Evolutionary conservation across 2,113 vertebrate genomes (phyloP).

Genomic region (Choloepus hoffmanni): DNA sequence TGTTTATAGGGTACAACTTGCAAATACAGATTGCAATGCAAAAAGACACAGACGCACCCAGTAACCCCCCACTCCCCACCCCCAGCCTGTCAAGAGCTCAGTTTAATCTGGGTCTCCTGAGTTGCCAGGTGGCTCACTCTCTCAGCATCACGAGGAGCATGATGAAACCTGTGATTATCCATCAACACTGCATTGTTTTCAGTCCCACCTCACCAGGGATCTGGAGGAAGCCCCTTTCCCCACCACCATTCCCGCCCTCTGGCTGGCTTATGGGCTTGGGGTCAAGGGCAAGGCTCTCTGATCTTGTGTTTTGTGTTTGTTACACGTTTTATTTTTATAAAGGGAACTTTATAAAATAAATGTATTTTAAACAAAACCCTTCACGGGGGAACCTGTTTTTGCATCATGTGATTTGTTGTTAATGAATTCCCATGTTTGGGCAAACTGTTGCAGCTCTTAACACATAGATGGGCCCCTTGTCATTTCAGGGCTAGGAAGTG

Average conservation of each 20-base stretch:
- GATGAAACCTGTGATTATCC: background rate
- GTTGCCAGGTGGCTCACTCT: background rate
- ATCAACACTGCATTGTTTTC: rapidly evolving
- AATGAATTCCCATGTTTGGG: background rate
- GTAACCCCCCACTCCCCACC: rapidly evolving
- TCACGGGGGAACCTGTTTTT: background rate
- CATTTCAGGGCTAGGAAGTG: background rate
- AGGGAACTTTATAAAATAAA: constrained; percentile 14
- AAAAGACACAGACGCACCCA: background rate
- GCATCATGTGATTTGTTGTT: background rate
- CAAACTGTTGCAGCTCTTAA: rapidly evolving
- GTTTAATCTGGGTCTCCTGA: background rate
- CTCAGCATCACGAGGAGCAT: background rate
- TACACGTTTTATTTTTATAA: background rate
- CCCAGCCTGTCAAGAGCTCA: background rate
- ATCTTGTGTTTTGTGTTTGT: background rate
- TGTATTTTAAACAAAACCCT: background rate
- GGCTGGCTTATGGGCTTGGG: rapidly evolving
- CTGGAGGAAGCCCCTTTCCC: background rate
- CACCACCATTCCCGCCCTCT: rapidly evolving
- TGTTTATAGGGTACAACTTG: background rate
- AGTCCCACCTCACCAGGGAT: too few species aligned
- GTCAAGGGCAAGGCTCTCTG: background rate
- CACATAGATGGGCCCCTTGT: background rate
- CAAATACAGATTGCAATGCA: rapidly evolving